Base-by-base conservation (phyloP, 1,140 invertebrate genomes). In the Zaprionus taronus region DNA sequence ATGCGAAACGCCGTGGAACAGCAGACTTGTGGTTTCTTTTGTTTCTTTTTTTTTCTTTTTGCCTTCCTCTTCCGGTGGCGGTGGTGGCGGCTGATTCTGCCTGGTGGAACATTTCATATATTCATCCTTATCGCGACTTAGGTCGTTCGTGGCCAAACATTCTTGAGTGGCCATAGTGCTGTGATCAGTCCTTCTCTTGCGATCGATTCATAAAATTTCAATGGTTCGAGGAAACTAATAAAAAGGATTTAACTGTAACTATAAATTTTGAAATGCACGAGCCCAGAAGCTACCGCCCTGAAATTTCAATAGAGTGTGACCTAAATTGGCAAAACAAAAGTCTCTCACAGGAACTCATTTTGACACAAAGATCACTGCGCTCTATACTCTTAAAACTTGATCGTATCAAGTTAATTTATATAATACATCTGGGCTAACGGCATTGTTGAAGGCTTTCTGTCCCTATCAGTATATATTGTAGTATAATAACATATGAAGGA, bases 221-320 rank as follows among this genome's bases (percentile, higher is more conserved):
- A 80, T 76, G n/a, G 17, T 83, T 83, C 14, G 51, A 72, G 36
- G 20, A n/a, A 53, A 72, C 31, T 55, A 36, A 73, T 63, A 66
- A 36, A 79, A 71, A 68, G 69, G 77, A 67, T 83, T 85, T 80
- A 53, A 64, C 72, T 66, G 49, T n/a, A n/a, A n/a, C 41, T 41
- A 53, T 56, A 28, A 87, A 89, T 79, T 87, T 87, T 28, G 63
- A 73, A 20, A 28, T 44, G 65, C 71, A 56, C 58, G 49, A 71
- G 69, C 78, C 81, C 68, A 60, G 64, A 75, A 79, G 68, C 78
- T 71, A 81, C 66, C 81, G 62, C 77, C 78, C 72, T 71, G 71
- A 87, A 83, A 68, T 77, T 71, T 79, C 78, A 87, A 87, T 79
- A 84, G 81, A 89, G 78, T 84, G 73, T 87, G 81, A 65, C 7